Conservation (phyloP, 2,797 vertebrate species). For the Aulostomus chinensis region DNA sequence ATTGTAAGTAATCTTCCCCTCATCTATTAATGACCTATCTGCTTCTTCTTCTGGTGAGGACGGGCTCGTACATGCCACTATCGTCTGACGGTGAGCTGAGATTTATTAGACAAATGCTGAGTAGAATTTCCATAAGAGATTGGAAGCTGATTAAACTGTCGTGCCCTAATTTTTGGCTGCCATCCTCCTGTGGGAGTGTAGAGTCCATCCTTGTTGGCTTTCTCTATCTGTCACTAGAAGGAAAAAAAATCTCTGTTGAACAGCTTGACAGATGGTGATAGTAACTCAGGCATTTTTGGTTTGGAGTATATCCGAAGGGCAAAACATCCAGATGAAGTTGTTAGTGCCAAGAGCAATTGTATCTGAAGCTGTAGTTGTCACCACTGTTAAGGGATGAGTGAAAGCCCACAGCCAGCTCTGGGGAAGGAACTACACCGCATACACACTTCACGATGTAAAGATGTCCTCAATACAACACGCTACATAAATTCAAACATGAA, state of each 20-base stretch:
- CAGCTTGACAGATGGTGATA: constrained; percentile 59
- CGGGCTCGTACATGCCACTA: too few species aligned
- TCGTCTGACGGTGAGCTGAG: too few species aligned
- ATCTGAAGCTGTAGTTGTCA: constrained; percentile 63
- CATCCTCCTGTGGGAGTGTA: constrained; percentile 29
- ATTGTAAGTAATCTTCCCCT: too few species aligned
- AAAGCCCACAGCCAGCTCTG: constrained; percentile 42
- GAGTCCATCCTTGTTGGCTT: constrained; percentile 47
- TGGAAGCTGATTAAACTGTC: too few species aligned
- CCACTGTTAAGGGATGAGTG: constrained; percentile 58
- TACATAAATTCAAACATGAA: constrained; percentile 37
- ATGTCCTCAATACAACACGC: constrained; percentile 35
- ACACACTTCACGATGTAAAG: constrained; percentile 41
- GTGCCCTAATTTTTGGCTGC: constrained; percentile 14
- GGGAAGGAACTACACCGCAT: constrained; percentile 31
- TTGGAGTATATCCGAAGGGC: constrained; percentile 59
- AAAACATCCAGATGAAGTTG: constrained; percentile 66
- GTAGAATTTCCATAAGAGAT: too few species aligned
- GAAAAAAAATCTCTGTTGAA: constrained; percentile 51
- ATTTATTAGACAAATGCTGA: too few species aligned
- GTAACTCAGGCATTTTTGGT: constrained; percentile 55
- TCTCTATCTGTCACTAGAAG: constrained; percentile 42
- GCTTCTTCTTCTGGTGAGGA: too few species aligned
- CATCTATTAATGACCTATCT: too few species aligned
- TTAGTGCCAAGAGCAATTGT: constrained; percentile 59